These are phyloP conservation scores for Canis aureus DNA, from an alignment of 2,113 vertebrate species.

Conservation along the genomic window DNA sequence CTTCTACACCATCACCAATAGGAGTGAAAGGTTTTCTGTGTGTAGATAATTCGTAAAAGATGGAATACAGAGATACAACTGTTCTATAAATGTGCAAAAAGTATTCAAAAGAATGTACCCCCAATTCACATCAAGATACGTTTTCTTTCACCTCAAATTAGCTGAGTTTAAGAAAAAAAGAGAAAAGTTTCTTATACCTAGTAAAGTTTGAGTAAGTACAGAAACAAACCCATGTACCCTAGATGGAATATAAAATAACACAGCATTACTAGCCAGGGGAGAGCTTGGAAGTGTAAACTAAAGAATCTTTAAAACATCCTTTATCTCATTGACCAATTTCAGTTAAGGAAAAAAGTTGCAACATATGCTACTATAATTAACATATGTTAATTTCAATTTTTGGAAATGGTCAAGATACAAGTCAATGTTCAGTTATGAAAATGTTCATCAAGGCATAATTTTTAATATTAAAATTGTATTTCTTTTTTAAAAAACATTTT, in stretches of 20 bases:
- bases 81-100: background rate
- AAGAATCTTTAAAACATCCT: background rate
- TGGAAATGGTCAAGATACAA: background rate
- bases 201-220: background rate
- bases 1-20: background rate
- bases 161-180: background rate
- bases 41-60: background rate
- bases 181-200: background rate
- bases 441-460: background rate
- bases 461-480: background rate
- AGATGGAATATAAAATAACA: background rate
- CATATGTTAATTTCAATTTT: background rate
- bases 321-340: background rate
- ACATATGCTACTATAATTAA: background rate
- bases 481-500: background rate
- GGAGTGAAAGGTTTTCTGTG: background rate
- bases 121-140: background rate
- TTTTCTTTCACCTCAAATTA: background rate
- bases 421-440: background rate
- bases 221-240: background rate
- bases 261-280: background rate
- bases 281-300: background rate
- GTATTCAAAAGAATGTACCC: background rate
- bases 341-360: background rate
- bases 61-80: background rate